These are phyloP conservation scores for Osmerus mordax DNA, from an alignment of 2,113 vertebrate genomes.

Conservation along the genomic window DNA sequence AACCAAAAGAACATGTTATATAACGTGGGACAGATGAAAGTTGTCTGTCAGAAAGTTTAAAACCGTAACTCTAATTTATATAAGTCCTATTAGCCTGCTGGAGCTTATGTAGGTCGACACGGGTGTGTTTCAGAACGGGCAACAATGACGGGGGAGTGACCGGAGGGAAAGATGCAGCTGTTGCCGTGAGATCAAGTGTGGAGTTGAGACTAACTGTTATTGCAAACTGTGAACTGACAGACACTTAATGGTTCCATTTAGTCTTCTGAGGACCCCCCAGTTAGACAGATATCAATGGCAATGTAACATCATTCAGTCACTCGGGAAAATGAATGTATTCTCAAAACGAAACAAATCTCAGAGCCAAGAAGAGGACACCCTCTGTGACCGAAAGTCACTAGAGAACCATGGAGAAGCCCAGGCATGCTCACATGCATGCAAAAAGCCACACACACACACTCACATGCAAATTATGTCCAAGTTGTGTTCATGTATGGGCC, in stretches of 20 bases:
- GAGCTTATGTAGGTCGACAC: conserved; percentile 17
- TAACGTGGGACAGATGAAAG: neutral
- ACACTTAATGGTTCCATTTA: conserved; percentile 21
- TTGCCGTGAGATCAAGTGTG: conserved; percentile 14
- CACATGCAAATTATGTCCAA: conserved; percentile 1
- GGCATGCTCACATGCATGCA: neutral
- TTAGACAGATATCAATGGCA: conserved; percentile 8
- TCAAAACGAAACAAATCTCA: neutral
- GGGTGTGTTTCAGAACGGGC: conserved; percentile 20
- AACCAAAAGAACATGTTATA: too few relatives aligned
- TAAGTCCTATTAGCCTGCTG: neutral
- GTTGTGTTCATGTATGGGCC: conserved; percentile 23
- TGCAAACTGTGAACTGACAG: conserved; percentile 32
- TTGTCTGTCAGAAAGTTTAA: neutral
- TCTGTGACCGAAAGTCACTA: neutral
- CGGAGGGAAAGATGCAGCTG: conserved; percentile 37
- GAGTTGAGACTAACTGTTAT: conserved; percentile 20
- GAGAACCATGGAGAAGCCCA: neutral
- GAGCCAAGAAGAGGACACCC: neutral
- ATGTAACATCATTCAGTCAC: neutral
- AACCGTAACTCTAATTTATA: neutral
- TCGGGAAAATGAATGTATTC: neutral
- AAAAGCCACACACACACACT: neutral
- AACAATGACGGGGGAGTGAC: conserved; percentile 31
- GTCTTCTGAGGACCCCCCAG: neutral